Evolutionary conservation across 2,888 invertebrate genomes (phyloP).

Genomic region (Meghimatium bilineatum): DNA sequence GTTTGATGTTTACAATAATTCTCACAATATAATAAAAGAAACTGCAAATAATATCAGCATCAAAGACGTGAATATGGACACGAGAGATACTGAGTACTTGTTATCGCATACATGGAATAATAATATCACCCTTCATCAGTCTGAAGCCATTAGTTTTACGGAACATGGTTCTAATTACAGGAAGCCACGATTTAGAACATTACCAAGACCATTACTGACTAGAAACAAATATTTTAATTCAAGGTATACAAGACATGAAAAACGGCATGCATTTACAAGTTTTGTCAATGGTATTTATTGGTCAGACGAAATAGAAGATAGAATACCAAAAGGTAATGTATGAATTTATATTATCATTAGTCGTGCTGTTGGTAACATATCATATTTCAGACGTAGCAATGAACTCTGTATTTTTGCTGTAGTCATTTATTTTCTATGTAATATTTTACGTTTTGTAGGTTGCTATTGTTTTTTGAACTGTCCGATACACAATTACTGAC

Average conservation of each 20-base stretch:
- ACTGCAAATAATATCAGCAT: background rate
- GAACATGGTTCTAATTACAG: background rate
- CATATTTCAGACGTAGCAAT: too few relatives aligned
- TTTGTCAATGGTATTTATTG: conserved; percentile 33
- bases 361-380: too few relatives aligned
- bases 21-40: background rate
- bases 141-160: background rate
- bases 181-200: background rate
- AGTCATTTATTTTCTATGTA: too few relatives aligned
- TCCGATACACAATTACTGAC: too few relatives aligned
- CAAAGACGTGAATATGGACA: background rate
- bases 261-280: background rate
- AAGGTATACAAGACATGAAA: background rate
- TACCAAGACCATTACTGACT: background rate
- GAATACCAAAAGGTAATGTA: conserved; percentile 28
- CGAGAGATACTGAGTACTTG: background rate
- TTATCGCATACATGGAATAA: background rate
- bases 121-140: background rate
- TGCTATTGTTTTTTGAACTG: too few relatives aligned
- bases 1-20: background rate
- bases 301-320: conserved; percentile 27
- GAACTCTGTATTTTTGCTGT: too few relatives aligned
- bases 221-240: background rate
- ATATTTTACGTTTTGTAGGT: too few relatives aligned
- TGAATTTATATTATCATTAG: too few relatives aligned